A percentile compares a stretch with the other conserved stretches of the same genome.
phyloP scores from a whole-genome alignment of 2,888 invertebrate species.

The Stenichneumon culpator region DNA sequence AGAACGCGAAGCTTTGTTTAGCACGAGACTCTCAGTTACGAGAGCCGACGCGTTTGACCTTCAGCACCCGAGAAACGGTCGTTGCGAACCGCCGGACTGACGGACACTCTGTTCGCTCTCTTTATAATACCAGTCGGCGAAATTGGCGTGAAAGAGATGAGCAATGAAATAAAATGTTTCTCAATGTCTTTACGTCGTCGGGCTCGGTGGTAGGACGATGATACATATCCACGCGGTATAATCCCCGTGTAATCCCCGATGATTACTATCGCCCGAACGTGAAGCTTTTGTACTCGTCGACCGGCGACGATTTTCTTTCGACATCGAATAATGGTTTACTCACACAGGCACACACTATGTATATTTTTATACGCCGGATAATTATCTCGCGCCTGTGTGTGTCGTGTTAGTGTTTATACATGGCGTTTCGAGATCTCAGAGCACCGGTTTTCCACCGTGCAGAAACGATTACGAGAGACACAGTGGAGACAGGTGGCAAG shows the following conservation, averaged over 20 bases:
- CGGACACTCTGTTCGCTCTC: constrained; percentile 5
- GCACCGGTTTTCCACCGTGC: constrained; percentile 41
- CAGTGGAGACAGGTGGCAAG: constrained; percentile 30
- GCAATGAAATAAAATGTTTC: constrained; percentile 21
- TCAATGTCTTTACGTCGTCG: constrained; percentile 1
- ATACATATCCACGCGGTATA: constrained; percentile 14
- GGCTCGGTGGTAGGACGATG: not conserved
- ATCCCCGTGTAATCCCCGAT: constrained; percentile 23
- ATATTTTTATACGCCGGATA: not conserved
- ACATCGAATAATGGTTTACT: constrained; percentile 37
- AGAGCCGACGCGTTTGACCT: not conserved
- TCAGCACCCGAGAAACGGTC: not conserved
- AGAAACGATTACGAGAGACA: constrained; percentile 39
- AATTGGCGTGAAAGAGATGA: constrained; percentile 3
- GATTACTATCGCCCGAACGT: constrained; percentile 23
- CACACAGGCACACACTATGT: not conserved
- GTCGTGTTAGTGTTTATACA: not conserved
- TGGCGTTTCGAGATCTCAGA: constrained; percentile 25
- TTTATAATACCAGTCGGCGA: constrained; percentile 5
- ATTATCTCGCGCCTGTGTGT: not conserved
- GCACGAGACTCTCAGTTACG: not conserved
- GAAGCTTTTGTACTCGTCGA: constrained; percentile 18
- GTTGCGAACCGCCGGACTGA: not conserved
- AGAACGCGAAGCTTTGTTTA: not conserved
- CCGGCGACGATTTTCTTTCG: constrained; percentile 21